phyloP scores from a whole-genome alignment of 2,797 vertebrate genomes.

The Rachycentron canadum region DNA sequence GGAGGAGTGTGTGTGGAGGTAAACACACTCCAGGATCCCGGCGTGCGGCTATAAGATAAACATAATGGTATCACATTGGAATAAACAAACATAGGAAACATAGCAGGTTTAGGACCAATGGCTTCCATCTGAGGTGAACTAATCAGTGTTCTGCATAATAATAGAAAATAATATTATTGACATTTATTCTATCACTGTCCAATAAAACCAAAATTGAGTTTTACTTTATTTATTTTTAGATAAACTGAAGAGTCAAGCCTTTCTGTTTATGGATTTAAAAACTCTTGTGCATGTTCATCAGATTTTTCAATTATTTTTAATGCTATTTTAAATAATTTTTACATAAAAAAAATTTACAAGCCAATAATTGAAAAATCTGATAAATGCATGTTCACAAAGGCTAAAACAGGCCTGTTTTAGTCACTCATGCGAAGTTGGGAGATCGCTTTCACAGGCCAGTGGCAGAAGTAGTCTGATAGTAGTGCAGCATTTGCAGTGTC shows the following conservation, averaged over 20 bases:
- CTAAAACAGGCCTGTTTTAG: not conserved
- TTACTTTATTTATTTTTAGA: not conserved
- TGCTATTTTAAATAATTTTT: too few species aligned
- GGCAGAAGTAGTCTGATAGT: not conserved
- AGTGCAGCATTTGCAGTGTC: not conserved
- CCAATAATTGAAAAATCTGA: not conserved
- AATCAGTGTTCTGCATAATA: not conserved
- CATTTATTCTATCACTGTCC: not conserved
- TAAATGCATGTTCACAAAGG: not conserved
- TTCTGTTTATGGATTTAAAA: not conserved
- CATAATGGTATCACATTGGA: constrained; percentile 42
- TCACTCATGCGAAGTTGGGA: not conserved
- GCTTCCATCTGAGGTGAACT: too few species aligned
- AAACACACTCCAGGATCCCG: constrained; percentile 80
- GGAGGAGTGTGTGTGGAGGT: constrained; percentile 59
- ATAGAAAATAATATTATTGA: not conserved
- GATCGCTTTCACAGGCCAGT: not conserved
- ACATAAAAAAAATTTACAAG: not conserved
- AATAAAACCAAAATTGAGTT: not conserved
- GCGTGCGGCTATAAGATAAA: constrained; percentile 66
- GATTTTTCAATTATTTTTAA: too few species aligned
- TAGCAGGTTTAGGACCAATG: too few species aligned
- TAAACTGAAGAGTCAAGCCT: not conserved
- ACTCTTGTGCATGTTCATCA: not conserved
- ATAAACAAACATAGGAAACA: too few species aligned